Evolutionary conservation across 2,113 vertebrate species (phyloP), one percentile per base, ranked within the genome.

Genomic region (Chamaetylas fuelleborni): DNA sequence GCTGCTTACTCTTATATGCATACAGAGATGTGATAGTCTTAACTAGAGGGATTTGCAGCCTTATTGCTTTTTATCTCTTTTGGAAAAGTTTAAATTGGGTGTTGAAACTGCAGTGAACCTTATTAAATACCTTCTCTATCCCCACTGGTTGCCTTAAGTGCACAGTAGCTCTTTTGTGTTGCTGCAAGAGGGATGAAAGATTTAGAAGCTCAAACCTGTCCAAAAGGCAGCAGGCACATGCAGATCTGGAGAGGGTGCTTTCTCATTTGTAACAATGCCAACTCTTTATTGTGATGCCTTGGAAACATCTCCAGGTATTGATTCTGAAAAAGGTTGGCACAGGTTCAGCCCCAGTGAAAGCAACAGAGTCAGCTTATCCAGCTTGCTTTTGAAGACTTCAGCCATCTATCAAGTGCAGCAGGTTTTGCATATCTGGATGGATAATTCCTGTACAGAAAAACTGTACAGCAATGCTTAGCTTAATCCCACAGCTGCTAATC

Each of bases 201-300:
- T 92, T 95, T 91, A 48, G 69, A 91, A 95, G 65, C 77, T 56
- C 67, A 85, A 66, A 58, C 40, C 48, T 76, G 69, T 25, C 34
- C 58, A 50, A 43, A 81, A 89, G 9, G 19, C 61, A 93, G 57
- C 15, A 16, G n/a, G 50, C 51, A 62, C 40, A 67, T 24, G 24
- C 36, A 72, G 83, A 70, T 92, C 92, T 81, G 86, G 88, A 88
- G 77, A 86, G 42, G 11, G 26, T 61, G 78, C 72, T 93, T 95
- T 83, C 83, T 95, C 53, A 86, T 95, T 95, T 96, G 86, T 94
- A 94, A 72, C 40, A 58, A 73, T 50, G 93, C 71, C 86, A 96
- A 24, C 7, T 36, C 57, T 95, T 90, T 93, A 95, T 96, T 95
- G 58, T 94, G 95, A 85, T 92, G 78, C 66, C 71, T 96, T 95